These are phyloP conservation scores for Drosophila kikkawai DNA, from an alignment of 1,140 invertebrate species.

Conservation along the genomic window DNA sequence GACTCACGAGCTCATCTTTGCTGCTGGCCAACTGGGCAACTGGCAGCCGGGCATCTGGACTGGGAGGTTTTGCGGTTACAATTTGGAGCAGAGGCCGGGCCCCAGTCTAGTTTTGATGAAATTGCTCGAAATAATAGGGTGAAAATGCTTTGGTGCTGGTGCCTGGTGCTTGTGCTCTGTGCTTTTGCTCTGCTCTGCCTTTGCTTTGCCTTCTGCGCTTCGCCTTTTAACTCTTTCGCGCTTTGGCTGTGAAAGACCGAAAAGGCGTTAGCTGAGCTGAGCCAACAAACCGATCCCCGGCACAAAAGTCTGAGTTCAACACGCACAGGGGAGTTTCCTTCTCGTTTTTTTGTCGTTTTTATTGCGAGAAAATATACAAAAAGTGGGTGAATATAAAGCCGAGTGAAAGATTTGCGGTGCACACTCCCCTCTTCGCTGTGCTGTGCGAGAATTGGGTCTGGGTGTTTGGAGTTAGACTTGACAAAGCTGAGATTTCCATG, in stretches of 20 bases:
- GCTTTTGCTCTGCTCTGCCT: constrained; percentile 19
- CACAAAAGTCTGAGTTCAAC: constrained; percentile 66
- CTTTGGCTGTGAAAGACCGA: constrained; percentile 75
- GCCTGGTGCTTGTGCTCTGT: constrained; percentile 8
- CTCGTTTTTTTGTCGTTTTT: constrained; percentile 35
- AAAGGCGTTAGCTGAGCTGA: constrained; percentile 61
- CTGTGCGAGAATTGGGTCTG: constrained; percentile 67
- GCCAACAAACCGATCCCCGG: constrained; percentile 46
- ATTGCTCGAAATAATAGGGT: constrained; percentile 83
- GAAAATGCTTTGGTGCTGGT: constrained; percentile 66
- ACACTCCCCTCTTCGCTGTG: constrained; percentile 17
- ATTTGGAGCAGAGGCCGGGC: constrained; percentile 70
- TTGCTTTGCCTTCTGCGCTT: constrained; percentile 30
- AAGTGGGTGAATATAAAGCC: constrained; percentile 34
- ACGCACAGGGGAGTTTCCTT: constrained; percentile 60
- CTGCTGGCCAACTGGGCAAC: constrained; percentile 21
- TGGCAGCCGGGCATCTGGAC: constrained; percentile 41
- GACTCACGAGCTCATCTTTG: constrained; percentile 27
- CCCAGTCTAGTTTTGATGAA: constrained; percentile 78
- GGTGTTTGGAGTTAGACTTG: constrained; percentile 65
- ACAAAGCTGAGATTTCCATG: constrained; percentile 74
- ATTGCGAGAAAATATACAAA: constrained; percentile 23
- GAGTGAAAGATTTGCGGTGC: constrained; percentile 79
- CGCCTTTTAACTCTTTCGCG: constrained; percentile 79
- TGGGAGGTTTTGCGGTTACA: constrained; percentile 62